Percentiles rank a stretch among this genome's conserved stretches.
Conservation (phyloP, 2,888 invertebrate species). For the Coelinius sp. region DNA sequence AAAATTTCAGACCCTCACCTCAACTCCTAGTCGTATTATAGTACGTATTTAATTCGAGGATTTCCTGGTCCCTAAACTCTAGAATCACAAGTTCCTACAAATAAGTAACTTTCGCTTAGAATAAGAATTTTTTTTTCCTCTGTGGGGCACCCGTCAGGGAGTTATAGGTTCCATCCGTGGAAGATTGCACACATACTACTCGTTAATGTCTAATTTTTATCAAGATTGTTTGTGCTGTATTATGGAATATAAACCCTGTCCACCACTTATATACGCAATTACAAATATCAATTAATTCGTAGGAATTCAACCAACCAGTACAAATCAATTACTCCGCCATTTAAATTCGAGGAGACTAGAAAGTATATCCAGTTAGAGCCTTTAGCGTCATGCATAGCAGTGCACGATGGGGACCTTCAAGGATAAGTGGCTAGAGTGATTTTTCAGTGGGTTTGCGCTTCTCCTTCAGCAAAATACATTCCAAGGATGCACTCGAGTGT, state of each 20-base stretch:
- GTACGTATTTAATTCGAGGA: too few species aligned
- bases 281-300: not conserved
- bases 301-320: not conserved
- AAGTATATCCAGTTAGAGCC: not conserved
- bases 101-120: too few species aligned
- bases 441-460: conserved; percentile 24
- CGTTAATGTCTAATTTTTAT: not conserved
- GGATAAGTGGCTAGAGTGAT: conserved; percentile 22
- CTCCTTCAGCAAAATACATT: conserved; percentile 19
- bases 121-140: too few species aligned
- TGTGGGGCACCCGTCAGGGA: not conserved
- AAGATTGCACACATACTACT: too few species aligned
- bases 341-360: not conserved
- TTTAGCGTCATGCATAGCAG: not conserved
- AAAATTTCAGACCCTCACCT: too few species aligned
- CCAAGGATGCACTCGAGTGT: conserved; percentile 19
- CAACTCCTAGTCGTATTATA: too few species aligned
- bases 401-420: conserved; percentile 16
- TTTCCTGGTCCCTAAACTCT: too few species aligned
- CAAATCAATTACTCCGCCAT: not conserved
- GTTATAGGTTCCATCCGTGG: too few species aligned
- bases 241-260: not conserved
- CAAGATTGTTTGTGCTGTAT: not conserved
- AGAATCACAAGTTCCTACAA: too few species aligned
- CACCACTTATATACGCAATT: not conserved